A percentile compares a stretch with the other conserved stretches of the same genome.
These are phyloP conservation scores for Cottoperca gobio DNA, from an alignment of 2,797 vertebrate species.

Conservation along the genomic window DNA sequence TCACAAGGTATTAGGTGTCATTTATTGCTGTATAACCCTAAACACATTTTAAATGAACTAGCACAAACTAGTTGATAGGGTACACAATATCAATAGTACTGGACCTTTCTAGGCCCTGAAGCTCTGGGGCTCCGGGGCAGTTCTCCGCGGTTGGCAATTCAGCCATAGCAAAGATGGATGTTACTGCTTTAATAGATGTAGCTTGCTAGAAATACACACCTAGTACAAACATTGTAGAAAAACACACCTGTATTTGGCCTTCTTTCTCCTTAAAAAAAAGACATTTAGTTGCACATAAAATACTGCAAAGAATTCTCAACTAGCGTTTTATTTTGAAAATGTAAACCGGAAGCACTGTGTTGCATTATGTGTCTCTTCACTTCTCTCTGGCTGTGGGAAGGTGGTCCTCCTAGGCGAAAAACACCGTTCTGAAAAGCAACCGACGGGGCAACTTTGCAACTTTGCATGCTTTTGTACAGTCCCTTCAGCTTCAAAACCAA, in stretches of 20 bases:
- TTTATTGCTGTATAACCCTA: neutral
- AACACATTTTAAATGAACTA: neutral
- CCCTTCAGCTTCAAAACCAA: neutral
- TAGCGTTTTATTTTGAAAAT: slow-evolving; percentile 61
- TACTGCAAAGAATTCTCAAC: neutral
- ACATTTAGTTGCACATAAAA: neutral
- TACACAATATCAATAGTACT: neutral
- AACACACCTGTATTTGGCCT: neutral
- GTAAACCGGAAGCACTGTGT: neutral
- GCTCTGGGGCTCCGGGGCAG: no score
- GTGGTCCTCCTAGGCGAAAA: slow-evolving; percentile 78
- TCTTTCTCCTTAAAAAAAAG: neutral
- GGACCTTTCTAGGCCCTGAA: neutral
- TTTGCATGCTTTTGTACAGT: slow-evolving; percentile 24
- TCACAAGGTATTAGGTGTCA: neutral
- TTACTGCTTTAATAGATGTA: neutral
- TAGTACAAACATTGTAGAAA: neutral
- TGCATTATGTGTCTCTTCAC: neutral
- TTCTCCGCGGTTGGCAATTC: neutral
- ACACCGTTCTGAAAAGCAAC: slow-evolving; percentile 69
- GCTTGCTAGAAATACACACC: neutral
- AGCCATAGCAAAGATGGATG: no score
- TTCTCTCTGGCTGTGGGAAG: slow-evolving; percentile 54
- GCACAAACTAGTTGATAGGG: neutral
- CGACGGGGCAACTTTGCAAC: slow-evolving; percentile 23